Evolutionary conservation across 2,797 vertebrate genomes (phyloP).

Genomic region (Lacerta bilineata): DNA sequence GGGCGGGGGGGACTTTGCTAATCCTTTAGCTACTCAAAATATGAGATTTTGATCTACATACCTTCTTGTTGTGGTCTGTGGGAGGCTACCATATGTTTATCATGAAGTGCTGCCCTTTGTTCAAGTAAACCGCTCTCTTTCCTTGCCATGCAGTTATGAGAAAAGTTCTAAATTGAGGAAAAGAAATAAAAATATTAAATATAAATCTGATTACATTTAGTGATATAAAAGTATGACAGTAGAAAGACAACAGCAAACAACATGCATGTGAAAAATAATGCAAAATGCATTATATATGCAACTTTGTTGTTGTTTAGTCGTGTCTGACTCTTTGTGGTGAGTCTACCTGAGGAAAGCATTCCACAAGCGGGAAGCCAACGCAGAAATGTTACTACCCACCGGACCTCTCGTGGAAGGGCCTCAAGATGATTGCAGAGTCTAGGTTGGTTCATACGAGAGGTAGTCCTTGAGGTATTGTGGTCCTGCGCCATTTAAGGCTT

Average conservation of each 20-base stretch:
- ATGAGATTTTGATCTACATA: constrained; percentile 55
- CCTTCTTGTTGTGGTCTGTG: constrained; percentile 83
- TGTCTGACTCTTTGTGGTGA: too few relatives aligned
- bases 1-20: too few relatives aligned
- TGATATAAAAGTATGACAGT: constrained; percentile 21
- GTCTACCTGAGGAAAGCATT: too few relatives aligned
- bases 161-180: constrained; percentile 74
- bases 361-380: too few relatives aligned
- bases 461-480: too few relatives aligned
- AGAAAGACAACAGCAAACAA: background rate
- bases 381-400: too few relatives aligned
- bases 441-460: too few relatives aligned
- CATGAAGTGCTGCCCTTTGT: constrained; percentile 74
- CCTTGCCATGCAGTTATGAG: constrained; percentile 74
- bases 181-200: background rate
- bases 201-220: constrained; percentile 19
- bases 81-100: constrained; percentile 75
- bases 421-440: too few relatives aligned
- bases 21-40: background rate
- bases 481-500: too few relatives aligned
- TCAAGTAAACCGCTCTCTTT: constrained; percentile 75
- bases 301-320: too few relatives aligned
- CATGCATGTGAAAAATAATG: background rate
- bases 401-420: too few relatives aligned
- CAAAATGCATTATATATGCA: background rate